Evolutionary conservation across 1,140 invertebrate species (phyloP).

Genomic region (Diorhabda sublineata): DNA sequence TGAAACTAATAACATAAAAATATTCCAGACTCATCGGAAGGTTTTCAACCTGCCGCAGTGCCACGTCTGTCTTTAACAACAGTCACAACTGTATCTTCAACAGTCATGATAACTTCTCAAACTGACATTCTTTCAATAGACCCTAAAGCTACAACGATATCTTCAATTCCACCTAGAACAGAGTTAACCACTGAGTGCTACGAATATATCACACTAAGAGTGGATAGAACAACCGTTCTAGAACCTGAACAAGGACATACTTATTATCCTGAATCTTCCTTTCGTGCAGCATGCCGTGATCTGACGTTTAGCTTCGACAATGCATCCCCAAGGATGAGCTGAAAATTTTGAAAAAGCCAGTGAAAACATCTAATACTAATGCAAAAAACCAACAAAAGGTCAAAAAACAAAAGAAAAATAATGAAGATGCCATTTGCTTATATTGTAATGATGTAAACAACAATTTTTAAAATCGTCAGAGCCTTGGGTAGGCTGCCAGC

Average conservation of each 20-base stretch:
- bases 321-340: neutral
- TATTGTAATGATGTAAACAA: conserved; percentile 10
- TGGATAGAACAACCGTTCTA: neutral
- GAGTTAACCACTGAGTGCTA: neutral
- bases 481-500: neutral
- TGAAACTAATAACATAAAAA: conserved; percentile 31
- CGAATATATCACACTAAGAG: neutral
- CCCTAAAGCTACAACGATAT: conserved; percentile 4
- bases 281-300: neutral
- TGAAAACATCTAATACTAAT: neutral
- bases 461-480: neutral
- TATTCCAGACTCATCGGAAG: neutral
- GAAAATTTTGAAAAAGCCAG: neutral
- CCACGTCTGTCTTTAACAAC: conserved; percentile 6
- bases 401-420: neutral
- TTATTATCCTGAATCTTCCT: neutral
- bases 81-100: conserved; percentile 8
- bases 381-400: neutral
- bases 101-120: neutral
- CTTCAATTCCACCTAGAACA: conserved; percentile 3
- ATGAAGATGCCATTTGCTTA: neutral
- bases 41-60: neutral
- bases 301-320: neutral
- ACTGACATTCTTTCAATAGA: neutral
- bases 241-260: neutral